Percentiles rank a stretch among this genome's conserved stretches.
These are phyloP conservation scores for Corythaixoides concolor DNA, from an alignment of 2,113 vertebrate genomes.

Conservation along the genomic window DNA sequence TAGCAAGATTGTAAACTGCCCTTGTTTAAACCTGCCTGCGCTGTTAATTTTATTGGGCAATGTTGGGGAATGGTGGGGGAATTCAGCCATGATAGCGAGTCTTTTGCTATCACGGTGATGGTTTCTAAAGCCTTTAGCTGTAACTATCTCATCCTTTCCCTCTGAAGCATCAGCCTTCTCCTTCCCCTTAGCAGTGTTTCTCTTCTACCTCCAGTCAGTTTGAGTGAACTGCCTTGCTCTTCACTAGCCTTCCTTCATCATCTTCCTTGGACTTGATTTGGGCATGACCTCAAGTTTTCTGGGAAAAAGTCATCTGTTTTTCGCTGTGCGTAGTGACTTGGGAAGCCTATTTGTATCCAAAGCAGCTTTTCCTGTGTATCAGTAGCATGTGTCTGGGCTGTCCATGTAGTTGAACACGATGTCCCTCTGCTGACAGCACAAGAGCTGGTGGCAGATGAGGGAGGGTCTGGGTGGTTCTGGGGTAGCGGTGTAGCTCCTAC, in stretches of 20 bases:
- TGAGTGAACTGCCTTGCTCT: neutral
- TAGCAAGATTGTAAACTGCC: neutral
- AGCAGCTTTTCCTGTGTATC: neutral
- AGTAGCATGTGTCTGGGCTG: neutral
- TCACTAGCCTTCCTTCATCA: neutral
- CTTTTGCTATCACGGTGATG: neutral
- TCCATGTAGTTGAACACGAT: fast-evolving
- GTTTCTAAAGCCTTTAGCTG: neutral
- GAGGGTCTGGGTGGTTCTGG: neutral
- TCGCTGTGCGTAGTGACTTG: neutral
- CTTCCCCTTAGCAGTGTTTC: neutral
- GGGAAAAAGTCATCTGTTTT: neutral
- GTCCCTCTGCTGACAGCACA: neutral
- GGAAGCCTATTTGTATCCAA: neutral
- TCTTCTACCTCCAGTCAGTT: neutral
- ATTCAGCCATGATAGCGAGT: neutral
- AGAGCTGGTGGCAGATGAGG: neutral
- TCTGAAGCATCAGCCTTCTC: neutral
- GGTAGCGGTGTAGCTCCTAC: neutral
- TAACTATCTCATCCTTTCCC: neutral
- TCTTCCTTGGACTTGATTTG: neutral
- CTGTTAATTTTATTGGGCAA: neutral
- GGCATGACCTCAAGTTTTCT: neutral
- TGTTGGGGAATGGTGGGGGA: neutral
- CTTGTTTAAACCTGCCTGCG: neutral